Evolutionary conservation across 2,113 vertebrate genomes (phyloP).

Genomic region (Blennius ocellaris): DNA sequence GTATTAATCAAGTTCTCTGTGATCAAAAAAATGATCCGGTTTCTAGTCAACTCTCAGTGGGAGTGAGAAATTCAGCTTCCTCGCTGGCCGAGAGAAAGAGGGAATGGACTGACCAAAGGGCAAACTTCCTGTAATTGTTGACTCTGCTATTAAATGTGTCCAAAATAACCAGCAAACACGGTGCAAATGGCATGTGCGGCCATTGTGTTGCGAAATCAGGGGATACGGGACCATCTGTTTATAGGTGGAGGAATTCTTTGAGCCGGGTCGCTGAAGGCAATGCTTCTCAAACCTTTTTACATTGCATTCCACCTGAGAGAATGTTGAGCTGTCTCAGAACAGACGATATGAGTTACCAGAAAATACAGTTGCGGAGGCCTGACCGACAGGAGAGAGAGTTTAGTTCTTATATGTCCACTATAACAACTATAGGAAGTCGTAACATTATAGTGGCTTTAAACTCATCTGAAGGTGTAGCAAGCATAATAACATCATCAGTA

Average conservation of each 20-base stretch:
- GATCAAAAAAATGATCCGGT: background rate
- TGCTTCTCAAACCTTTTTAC: conserved; percentile 9
- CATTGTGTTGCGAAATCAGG: conserved; percentile 41
- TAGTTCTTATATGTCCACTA: too few species aligned
- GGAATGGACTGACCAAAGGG: conserved; percentile 59
- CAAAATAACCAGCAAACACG: conserved; percentile 39
- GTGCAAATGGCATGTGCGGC: conserved; percentile 6
- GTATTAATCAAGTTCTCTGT: background rate
- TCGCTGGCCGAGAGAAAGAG: conserved; percentile 47
- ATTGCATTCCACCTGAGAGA: too few species aligned
- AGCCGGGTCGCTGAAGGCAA: conserved; percentile 18
- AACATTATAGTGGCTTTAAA: too few species aligned
- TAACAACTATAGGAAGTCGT: too few species aligned
- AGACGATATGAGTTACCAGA: too few species aligned
- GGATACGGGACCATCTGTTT: background rate
- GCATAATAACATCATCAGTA: too few species aligned
- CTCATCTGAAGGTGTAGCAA: too few species aligned
- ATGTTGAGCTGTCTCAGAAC: too few species aligned
- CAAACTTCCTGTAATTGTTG: conserved; percentile 92
- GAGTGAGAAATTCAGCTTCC: conserved; percentile 22
- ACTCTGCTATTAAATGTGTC: conserved; percentile 59
- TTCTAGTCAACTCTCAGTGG: background rate
- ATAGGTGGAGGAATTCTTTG: conserved; percentile 34
- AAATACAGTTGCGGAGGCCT: too few species aligned
- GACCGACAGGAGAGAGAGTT: too few species aligned